A percentile compares a stretch with the other conserved stretches of the same genome.
These are phyloP conservation scores for Tuta absoluta DNA, from an alignment of 2,888 invertebrate species.

Conservation along the genomic window DNA sequence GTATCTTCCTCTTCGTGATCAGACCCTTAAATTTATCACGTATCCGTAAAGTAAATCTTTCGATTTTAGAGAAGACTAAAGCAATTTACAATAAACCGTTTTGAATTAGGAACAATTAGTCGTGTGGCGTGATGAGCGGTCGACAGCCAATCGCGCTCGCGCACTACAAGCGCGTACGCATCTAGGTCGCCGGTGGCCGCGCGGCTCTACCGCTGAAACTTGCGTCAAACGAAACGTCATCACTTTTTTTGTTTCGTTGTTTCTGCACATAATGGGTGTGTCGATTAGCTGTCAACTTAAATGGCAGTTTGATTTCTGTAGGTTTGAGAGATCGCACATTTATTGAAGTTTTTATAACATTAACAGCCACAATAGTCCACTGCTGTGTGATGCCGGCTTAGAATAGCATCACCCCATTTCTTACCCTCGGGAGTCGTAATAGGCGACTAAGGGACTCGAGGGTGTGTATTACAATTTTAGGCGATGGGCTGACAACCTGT, in stretches of 20 bases:
- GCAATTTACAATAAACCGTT: not conserved
- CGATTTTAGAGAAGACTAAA: not conserved
- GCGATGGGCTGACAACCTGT: too few species aligned
- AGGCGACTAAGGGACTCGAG: too few species aligned
- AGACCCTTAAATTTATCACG: not conserved
- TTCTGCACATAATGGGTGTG: not conserved
- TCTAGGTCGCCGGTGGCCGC: slow-evolving; percentile 55
- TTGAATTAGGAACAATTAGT: slow-evolving; percentile 27
- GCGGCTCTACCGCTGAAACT: slow-evolving; percentile 51
- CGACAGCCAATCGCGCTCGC: slow-evolving; percentile 59
- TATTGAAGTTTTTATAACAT: too few species aligned
- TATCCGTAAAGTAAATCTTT: not conserved
- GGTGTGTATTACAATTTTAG: too few species aligned
- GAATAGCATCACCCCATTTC: too few species aligned
- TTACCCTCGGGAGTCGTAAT: too few species aligned
- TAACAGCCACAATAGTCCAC: too few species aligned
- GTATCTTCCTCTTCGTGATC: too few species aligned
- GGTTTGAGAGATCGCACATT: too few species aligned
- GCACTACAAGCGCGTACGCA: slow-evolving; percentile 48
- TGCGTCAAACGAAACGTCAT: slow-evolving; percentile 32
- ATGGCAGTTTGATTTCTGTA: too few species aligned
- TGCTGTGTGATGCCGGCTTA: too few species aligned
- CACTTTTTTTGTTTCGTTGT: not conserved
- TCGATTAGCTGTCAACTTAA: too few species aligned
- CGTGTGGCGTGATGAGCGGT: slow-evolving; percentile 50